phyloP scores from a whole-genome alignment of 2,797 vertebrate genomes.

The Malurus leucopterus region DNA sequence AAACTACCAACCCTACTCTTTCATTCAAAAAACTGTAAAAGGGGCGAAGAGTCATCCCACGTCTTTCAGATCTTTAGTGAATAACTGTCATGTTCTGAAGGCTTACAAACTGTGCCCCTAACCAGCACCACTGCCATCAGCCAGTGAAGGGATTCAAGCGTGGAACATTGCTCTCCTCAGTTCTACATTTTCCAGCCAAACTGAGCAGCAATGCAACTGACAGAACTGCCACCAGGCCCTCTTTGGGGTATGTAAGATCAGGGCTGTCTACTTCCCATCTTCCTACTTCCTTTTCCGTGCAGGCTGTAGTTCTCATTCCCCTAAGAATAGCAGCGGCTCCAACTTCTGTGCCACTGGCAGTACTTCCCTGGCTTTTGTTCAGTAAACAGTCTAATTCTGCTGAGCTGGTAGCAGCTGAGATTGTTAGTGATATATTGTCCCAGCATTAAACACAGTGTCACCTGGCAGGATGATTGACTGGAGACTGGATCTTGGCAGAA shows the following conservation, averaged over 20 bases:
- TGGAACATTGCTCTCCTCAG: background rate
- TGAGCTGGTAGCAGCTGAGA: slow-evolving; percentile 41
- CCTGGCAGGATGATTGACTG: slow-evolving; percentile 55
- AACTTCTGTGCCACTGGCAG: background rate
- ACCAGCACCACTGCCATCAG: background rate
- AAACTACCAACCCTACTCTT: background rate
- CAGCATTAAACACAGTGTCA: slow-evolving; percentile 21
- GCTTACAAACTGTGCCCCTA: rapidly evolving
- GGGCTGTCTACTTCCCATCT: background rate
- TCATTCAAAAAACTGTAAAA: background rate
- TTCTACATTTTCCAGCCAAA: background rate
- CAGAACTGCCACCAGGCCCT: background rate
- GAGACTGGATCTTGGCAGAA: slow-evolving; percentile 33
- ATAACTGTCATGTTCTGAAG: background rate
- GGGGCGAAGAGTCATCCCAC: background rate
- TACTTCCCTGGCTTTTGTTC: background rate
- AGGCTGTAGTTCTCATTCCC: background rate
- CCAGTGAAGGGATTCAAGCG: rapidly evolving
- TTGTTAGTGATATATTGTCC: slow-evolving; percentile 43
- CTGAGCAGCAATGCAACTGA: background rate
- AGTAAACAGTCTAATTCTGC: slow-evolving; percentile 22
- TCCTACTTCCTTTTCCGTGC: background rate
- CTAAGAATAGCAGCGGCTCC: background rate
- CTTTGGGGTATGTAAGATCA: background rate
- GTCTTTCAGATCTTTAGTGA: background rate